These are phyloP conservation scores for Catocala nupta DNA, from an alignment of 2,888 invertebrate genomes.

Conservation along the genomic window DNA sequence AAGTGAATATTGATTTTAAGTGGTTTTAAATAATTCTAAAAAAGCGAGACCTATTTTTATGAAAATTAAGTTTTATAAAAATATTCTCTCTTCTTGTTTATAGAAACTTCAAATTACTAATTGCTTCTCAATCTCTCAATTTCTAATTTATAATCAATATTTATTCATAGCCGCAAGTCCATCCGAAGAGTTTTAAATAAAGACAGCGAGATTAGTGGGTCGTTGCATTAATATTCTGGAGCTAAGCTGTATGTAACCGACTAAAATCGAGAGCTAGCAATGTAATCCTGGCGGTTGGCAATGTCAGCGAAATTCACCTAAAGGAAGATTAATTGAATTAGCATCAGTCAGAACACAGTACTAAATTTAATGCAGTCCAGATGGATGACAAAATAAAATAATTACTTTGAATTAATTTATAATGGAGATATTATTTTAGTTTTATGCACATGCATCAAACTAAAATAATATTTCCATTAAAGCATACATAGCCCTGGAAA, in stretches of 20 bases:
- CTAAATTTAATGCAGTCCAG: slow-evolving; percentile 38
- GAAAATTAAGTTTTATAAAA: no score
- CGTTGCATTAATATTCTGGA: slow-evolving; percentile 31
- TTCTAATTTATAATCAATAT: neutral
- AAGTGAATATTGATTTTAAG: no score
- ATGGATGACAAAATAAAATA: slow-evolving; percentile 35
- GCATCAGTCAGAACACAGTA: slow-evolving; percentile 33
- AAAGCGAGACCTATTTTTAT: no score
- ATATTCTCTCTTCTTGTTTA: no score
- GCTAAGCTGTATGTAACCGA: slow-evolving; percentile 31
- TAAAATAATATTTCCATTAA: no score
- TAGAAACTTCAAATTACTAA: no score
- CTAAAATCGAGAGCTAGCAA: slow-evolving; percentile 36
- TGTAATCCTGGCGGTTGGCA: slow-evolving; percentile 34
- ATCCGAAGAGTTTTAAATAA: slow-evolving; percentile 18
- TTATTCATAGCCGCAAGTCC: neutral
- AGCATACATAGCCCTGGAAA: no score
- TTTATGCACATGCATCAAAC: no score
- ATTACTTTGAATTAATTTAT: slow-evolving; percentile 6
- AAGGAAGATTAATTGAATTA: slow-evolving; percentile 59
- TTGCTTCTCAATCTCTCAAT: neutral
- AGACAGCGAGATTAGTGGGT: slow-evolving; percentile 12
- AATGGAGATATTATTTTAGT: no score
- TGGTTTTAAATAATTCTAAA: no score
- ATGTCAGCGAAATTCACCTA: slow-evolving; percentile 43